Evolutionary conservation across 2,113 vertebrate genomes (phyloP), one percentile per base, ranked within the genome.

Genomic region (Salvelinus alpinus): DNA sequence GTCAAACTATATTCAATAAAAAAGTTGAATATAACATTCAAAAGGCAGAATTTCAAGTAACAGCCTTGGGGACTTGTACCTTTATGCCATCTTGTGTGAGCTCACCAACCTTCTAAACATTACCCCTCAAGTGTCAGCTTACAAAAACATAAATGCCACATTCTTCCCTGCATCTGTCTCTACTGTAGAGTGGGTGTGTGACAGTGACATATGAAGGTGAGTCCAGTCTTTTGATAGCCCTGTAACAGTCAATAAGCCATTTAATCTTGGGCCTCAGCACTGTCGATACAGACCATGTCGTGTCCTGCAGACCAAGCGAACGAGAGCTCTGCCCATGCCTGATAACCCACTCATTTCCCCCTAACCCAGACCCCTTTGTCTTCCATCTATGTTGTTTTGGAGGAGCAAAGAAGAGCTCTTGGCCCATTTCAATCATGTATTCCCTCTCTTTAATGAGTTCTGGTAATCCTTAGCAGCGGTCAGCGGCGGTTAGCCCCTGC

Each of bases 181-280:
- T 54, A 66, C 59, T 76, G 72, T 60, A 67, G 70, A 18, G 14
- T 18, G 16, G 51, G 14, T 54, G 3, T 44, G 38, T 54, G 64
- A 71, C 67, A 77, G 82, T 88, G 84, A 89, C 87, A 89, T 91
- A 80, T 92, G 90, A 93, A 94, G 91, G 91, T 94, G 89, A 93
- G 88, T 87, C 70, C 60, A 77, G 86, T 71, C 80, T 86, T 89
- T 79, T 88, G 86, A 90, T 88, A 87, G 84, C 83, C 83, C 79
- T 64, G 76, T 82, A 70, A 71, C 90, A 86, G 92, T 94, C 94
- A 94, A 94, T 94, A 94, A 94, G 88, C 88, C 88, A 89, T 94
- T 94, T 94, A 93, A 94, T 94, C 91, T 89, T 0, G 66, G 78
- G 62, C 87, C 83, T 86, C 76, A 78, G 84, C 80, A 70, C 75